Conservation (phyloP, 2,797 vertebrate species). For the Pseudotriccus pelzelni region DNA sequence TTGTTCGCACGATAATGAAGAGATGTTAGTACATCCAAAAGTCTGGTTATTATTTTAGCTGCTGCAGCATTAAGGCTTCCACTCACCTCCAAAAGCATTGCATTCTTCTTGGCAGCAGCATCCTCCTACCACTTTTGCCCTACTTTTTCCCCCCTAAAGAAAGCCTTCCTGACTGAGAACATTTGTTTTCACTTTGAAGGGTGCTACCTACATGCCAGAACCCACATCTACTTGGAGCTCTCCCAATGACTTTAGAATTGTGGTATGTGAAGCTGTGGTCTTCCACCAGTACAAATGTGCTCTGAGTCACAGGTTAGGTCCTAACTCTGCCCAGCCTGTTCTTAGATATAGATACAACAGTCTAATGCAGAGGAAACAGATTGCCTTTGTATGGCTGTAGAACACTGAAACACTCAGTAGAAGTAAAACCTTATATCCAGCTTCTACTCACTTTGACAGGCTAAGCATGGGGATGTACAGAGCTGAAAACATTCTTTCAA, state of each 20-base stretch:
- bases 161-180: background rate
- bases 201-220: background rate
- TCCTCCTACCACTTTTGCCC: background rate
- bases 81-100: background rate
- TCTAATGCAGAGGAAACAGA: background rate
- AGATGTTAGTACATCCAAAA: background rate
- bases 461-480: background rate
- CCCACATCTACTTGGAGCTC: background rate
- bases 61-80: background rate
- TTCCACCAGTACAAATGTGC: background rate
- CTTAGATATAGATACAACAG: background rate
- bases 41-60: background rate
- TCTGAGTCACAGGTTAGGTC: background rate
- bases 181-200: background rate
- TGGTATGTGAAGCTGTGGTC: background rate
- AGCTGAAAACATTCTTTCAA: background rate
- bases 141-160: background rate
- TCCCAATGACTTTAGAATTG: background rate
- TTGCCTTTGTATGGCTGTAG: background rate
- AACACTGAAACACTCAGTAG: background rate
- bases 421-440: background rate
- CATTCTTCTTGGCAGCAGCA: background rate
- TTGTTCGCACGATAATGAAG: accelerated
- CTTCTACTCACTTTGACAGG: background rate
- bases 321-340: background rate